Conservation (phyloP, 1,140 invertebrate species). For the Calliphora vicina region DNA sequence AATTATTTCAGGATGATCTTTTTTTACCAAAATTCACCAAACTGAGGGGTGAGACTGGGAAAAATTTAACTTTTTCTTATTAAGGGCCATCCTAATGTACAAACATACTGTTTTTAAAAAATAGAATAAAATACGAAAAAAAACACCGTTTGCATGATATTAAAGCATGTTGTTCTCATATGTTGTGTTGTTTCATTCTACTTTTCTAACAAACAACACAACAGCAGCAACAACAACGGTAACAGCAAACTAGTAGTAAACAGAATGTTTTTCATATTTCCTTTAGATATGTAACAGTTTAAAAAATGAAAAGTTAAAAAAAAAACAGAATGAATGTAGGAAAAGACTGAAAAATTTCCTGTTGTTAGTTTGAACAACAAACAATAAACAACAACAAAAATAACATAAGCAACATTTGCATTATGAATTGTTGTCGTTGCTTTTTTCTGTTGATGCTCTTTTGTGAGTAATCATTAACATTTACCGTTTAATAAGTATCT, state of each 20-base stretch:
- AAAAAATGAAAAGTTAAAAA: too few species aligned
- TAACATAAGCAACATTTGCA: not conserved
- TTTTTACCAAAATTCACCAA: too few species aligned
- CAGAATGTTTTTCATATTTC: not conserved
- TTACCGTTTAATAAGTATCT: not conserved
- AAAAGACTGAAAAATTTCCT: not conserved
- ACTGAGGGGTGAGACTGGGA: too few species aligned
- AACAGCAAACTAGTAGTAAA: not conserved
- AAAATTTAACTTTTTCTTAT: too few species aligned
- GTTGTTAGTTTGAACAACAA: not conserved
- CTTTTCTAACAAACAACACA: not conserved
- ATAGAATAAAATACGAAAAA: not conserved
- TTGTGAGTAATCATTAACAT: not conserved
- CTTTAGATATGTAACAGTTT: not conserved
- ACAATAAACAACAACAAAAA: not conserved
- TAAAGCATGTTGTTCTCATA: not conserved
- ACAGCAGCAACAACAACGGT: not conserved
- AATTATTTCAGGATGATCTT: too few species aligned
- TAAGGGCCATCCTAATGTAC: too few species aligned
- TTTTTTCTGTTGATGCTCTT: not conserved
- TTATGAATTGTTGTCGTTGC: not conserved
- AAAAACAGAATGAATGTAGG: too few species aligned
- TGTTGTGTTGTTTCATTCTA: not conserved
- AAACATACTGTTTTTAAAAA: not conserved
- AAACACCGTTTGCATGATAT: not conserved